A percentile compares a stretch with the other conserved stretches of the same genome.
These are phyloP conservation scores for Prorops nasuta DNA, from an alignment of 1,140 invertebrate species.

Conservation along the genomic window DNA sequence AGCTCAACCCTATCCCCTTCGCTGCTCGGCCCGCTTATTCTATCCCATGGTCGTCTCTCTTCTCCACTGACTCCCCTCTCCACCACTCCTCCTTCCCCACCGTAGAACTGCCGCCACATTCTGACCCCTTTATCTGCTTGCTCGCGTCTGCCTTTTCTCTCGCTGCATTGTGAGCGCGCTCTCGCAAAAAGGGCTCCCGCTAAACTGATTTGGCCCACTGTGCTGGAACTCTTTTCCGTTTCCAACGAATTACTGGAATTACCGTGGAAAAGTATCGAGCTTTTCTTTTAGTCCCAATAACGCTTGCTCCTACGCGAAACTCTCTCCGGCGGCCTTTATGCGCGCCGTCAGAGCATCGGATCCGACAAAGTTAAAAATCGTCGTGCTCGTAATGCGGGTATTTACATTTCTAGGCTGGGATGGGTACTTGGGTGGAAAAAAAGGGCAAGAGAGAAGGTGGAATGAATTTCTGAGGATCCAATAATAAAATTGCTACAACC, in stretches of 20 bases:
- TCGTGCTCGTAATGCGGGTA: too few relatives aligned
- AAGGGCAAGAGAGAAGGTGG: too few relatives aligned
- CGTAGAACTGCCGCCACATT: conserved; percentile 22
- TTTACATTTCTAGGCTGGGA: too few relatives aligned
- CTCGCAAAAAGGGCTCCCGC: not conserved
- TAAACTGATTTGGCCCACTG: not conserved
- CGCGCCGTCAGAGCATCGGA: too few relatives aligned
- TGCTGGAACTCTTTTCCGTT: not conserved
- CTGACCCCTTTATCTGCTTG: conserved; percentile 32
- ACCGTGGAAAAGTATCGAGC: too few relatives aligned
- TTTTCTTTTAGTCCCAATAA: too few relatives aligned
- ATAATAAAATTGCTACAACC: too few relatives aligned
- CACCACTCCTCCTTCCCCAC: conserved; percentile 5
- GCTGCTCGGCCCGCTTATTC: conserved; percentile 8
- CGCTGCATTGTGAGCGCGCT: conserved; percentile 8
- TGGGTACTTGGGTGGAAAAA: too few relatives aligned
- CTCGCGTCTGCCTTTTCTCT: conserved; percentile 17
- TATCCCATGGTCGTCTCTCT: conserved; percentile 4
- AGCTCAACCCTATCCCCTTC: conserved; percentile 8
- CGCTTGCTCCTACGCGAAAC: too few relatives aligned
- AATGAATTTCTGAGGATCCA: too few relatives aligned
- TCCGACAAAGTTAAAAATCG: too few relatives aligned
- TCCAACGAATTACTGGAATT: not conserved
- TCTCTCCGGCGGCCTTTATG: too few relatives aligned
- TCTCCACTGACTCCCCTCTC: conserved; percentile 11